A percentile compares a stretch with the other conserved stretches of the same genome.
Evolutionary conservation across 2,113 vertebrate genomes (phyloP).

Genomic region (Alexandromys fortis): DNA sequence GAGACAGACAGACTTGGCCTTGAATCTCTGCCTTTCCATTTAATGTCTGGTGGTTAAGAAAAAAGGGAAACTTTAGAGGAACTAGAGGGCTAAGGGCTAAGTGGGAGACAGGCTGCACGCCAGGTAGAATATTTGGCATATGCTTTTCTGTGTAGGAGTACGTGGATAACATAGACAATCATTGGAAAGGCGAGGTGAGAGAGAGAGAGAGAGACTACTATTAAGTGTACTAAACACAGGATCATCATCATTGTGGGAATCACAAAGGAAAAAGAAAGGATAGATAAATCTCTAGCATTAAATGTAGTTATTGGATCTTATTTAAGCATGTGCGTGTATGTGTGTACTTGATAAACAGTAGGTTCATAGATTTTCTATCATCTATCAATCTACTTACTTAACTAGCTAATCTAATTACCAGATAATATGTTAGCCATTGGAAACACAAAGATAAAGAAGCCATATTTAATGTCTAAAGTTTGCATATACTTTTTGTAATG

Average conservation of each 20-base stretch:
- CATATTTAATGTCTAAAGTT: not conserved
- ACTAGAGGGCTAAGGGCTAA: not conserved
- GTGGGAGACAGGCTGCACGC: not conserved
- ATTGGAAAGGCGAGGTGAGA: not conserved
- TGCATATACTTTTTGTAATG: not conserved
- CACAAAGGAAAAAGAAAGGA: not conserved
- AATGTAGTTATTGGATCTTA: not conserved
- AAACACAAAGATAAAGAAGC: slow-evolving; percentile 11
- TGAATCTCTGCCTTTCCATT: slow-evolving; percentile 20
- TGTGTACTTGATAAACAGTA: not conserved
- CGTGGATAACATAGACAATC: not conserved
- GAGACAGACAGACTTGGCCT: not conserved
- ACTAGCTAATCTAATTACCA: not conserved
- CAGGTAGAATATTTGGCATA: not conserved
- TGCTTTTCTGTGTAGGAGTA: not conserved
- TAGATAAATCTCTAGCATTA: not conserved
- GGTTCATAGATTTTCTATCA: not conserved
- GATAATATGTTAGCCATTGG: not conserved
- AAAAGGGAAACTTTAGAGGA: not conserved
- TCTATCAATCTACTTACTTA: not conserved
- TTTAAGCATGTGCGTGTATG: not conserved
- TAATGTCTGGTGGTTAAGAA: not conserved
- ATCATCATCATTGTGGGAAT: not conserved
- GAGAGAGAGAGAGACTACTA: not conserved
- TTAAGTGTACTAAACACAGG: not conserved